Evolutionary conservation across 53 echinoderm and acorn worm genomes (phyloP).

Genomic region (Echinarachnius parma): DNA sequence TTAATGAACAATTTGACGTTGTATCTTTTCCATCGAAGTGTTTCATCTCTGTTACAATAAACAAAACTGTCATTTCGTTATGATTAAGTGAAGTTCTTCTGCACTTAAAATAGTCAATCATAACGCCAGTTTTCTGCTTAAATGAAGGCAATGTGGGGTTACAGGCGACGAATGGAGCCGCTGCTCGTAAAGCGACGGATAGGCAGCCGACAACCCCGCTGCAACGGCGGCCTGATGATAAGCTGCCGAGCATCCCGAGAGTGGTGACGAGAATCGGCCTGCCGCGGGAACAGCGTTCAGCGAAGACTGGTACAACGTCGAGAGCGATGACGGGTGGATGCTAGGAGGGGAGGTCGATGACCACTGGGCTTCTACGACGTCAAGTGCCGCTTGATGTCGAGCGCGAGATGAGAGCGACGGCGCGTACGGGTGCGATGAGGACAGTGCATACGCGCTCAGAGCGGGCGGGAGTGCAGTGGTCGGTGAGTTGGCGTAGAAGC

Average conservation of each 20-base stretch:
- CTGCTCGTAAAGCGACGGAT: neutral
- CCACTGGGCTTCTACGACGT: conserved; percentile 22
- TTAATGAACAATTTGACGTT: too few relatives aligned
- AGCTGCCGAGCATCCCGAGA: neutral
- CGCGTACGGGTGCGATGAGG: conserved; percentile 5
- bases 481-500: conserved; percentile 18
- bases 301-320: conserved; percentile 24
- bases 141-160: conserved; percentile 6
- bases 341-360: neutral
- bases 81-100: too few relatives aligned
- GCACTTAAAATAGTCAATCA: too few relatives aligned
- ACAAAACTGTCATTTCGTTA: too few relatives aligned
- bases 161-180: neutral
- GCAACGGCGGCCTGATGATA: conserved; percentile 4
- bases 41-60: too few relatives aligned
- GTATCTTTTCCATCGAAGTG: too few relatives aligned
- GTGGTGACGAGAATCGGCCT: conserved; percentile 19
- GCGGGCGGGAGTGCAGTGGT: neutral
- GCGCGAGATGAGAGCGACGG: neutral
- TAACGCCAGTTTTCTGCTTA: conserved; percentile 17
- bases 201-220: neutral
- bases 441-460: neutral
- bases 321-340: conserved; percentile 1
- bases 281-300: neutral
- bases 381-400: neutral